These are phyloP conservation scores for Antechinus flavipes DNA, from an alignment of 2,113 vertebrate species.

Conservation along the genomic window DNA sequence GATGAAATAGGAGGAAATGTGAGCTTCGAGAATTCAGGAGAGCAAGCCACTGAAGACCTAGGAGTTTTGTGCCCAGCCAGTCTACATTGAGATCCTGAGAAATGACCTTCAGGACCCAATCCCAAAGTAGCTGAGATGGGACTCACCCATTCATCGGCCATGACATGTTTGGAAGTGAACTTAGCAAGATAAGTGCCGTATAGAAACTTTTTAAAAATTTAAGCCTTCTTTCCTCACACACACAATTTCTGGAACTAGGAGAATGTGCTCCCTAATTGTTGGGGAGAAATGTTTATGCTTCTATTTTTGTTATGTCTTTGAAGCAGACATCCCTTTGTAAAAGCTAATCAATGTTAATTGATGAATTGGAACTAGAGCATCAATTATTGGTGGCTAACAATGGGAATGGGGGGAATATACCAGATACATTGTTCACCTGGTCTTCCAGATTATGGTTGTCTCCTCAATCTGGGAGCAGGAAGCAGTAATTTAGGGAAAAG, in stretches of 20 bases:
- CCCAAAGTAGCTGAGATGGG: background rate
- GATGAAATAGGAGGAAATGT: background rate
- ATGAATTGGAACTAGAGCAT: background rate
- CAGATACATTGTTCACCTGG: background rate
- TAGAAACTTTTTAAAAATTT: background rate
- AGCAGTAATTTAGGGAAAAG: too few relatives aligned
- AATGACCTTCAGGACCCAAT: background rate
- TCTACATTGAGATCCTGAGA: too few relatives aligned
- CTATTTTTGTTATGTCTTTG: background rate
- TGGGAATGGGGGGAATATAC: background rate
- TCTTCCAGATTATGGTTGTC: background rate
- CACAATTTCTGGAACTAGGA: background rate
- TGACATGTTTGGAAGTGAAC: too few relatives aligned
- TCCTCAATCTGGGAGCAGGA: background rate
- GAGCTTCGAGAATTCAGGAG: background rate
- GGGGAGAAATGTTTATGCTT: background rate
- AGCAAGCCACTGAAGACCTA: background rate
- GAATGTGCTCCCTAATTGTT: background rate
- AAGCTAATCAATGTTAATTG: background rate
- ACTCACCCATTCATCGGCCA: background rate
- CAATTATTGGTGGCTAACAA: background rate
- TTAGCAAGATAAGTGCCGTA: background rate
- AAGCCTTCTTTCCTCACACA: background rate
- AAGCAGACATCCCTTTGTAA: background rate
- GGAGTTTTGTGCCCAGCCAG: background rate